Percentiles rank a stretch among this genome's conserved stretches.
These are phyloP conservation scores for Dryoscopus gambensis DNA, from an alignment of 2,113 vertebrate species.

Conservation along the genomic window DNA sequence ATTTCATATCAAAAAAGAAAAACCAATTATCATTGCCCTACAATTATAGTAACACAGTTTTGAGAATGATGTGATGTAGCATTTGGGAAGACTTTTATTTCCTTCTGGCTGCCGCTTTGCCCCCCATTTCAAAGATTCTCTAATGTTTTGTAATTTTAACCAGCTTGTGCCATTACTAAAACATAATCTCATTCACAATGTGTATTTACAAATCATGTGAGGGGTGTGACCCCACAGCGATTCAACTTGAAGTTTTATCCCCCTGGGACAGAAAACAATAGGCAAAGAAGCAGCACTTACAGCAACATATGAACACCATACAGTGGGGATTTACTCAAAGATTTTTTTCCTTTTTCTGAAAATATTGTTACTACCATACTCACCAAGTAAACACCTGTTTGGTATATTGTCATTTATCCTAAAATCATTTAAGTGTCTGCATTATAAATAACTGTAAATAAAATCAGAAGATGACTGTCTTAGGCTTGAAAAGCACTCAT, in stretches of 20 bases:
- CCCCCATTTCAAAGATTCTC: background rate
- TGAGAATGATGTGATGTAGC: background rate
- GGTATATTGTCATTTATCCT: background rate
- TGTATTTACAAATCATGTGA: background rate
- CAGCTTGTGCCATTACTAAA: background rate
- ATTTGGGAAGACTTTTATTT: background rate
- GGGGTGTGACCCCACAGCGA: background rate
- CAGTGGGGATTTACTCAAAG: background rate
- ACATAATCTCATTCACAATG: background rate
- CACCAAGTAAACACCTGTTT: background rate
- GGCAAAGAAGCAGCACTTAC: background rate
- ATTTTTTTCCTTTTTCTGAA: background rate
- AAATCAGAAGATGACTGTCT: background rate
- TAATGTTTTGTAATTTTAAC: background rate
- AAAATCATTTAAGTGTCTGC: background rate
- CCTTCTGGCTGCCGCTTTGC: background rate
- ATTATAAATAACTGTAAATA: background rate
- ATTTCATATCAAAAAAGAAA: background rate
- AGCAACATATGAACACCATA: background rate
- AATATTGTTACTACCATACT: background rate
- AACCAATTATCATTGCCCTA: background rate
- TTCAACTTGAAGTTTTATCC: background rate
- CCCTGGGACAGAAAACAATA: background rate
- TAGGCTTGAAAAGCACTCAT: background rate
- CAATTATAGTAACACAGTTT: background rate